Conservation (phyloP, 2,888 invertebrate species). For the Athripsodes cinereus region DNA sequence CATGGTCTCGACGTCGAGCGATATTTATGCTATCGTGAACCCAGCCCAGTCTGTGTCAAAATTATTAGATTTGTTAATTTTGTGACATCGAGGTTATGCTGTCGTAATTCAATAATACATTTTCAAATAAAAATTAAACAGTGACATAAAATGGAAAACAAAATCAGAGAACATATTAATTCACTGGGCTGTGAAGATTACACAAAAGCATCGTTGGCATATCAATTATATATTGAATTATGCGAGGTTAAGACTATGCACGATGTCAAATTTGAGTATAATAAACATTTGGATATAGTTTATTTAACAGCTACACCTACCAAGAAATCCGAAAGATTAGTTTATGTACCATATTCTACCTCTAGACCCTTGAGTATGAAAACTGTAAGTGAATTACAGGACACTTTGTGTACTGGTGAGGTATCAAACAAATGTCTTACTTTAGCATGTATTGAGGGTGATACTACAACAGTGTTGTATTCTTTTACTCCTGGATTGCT, state of each 20-base stretch:
- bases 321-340: slow-evolving; percentile 40
- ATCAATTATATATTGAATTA: slow-evolving; percentile 42
- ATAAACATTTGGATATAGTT: slow-evolving; percentile 39
- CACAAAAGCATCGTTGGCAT: slow-evolving; percentile 41
- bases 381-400: slow-evolving; percentile 40
- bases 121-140: not conserved
- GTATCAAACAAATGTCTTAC: slow-evolving; percentile 40
- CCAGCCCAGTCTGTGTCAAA: no score
- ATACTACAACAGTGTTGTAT: slow-evolving; percentile 44
- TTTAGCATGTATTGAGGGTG: slow-evolving; percentile 43
- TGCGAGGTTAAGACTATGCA: slow-evolving; percentile 47
- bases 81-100: no score
- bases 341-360: slow-evolving; percentile 41
- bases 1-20: no score
- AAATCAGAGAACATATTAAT: slow-evolving; percentile 44
- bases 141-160: slow-evolving; percentile 34
- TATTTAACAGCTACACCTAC: slow-evolving; percentile 42
- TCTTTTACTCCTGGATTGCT: slow-evolving; percentile 42
- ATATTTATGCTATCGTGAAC: no score
- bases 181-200: slow-evolving; percentile 42
- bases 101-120: no score
- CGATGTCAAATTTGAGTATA: slow-evolving; percentile 46
- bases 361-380: slow-evolving; percentile 37
- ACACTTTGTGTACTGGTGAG: slow-evolving; percentile 44
- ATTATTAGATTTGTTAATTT: no score